Percentiles rank a stretch among this genome's conserved stretches.
phyloP scores from a whole-genome alignment of 2,888 invertebrate genomes.

The Dicyrtomina minuta region DNA sequence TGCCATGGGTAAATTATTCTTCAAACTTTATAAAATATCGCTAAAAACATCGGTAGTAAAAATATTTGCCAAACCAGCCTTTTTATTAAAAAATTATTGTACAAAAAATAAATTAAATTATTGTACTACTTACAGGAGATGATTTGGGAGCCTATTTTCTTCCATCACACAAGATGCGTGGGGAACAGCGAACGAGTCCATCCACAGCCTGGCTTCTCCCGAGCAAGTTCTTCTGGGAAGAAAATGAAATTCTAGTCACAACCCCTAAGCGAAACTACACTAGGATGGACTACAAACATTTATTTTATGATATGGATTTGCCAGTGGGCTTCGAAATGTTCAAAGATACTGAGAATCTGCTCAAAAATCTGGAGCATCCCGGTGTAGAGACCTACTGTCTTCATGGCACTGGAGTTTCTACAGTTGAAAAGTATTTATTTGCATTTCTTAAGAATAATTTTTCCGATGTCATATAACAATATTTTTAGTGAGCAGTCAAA shows the following conservation, averaged over 20 bases:
- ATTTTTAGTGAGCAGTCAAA: no score
- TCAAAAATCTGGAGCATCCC: constrained; percentile 72
- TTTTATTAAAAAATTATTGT: neutral
- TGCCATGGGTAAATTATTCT: constrained; percentile 76
- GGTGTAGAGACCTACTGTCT: constrained; percentile 85
- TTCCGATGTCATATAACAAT: no score
- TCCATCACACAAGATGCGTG: constrained; percentile 20
- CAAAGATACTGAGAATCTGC: constrained; percentile 72
- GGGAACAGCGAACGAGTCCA: constrained; percentile 81
- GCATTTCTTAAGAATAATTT: no score
- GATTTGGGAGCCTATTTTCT: constrained; percentile 28
- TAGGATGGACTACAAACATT: constrained; percentile 70
- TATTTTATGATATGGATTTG: constrained; percentile 78
- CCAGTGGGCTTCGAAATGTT: constrained; percentile 86
- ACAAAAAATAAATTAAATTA: neutral
- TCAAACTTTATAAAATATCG: no score
- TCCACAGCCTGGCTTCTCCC: constrained; percentile 96
- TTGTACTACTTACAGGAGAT: constrained; percentile 23
- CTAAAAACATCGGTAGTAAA: no score
- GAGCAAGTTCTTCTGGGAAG: constrained; percentile 81
- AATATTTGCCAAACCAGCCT: no score
- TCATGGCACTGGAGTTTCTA: constrained; percentile 72
- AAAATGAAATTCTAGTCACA: constrained; percentile 75
- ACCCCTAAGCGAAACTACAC: constrained; percentile 72
- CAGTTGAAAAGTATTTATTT: constrained; percentile 73